Evolutionary conservation across 2,113 vertebrate species (phyloP), one percentile per base, ranked within the genome.

Genomic region (Pygoscelis adeliae): DNA sequence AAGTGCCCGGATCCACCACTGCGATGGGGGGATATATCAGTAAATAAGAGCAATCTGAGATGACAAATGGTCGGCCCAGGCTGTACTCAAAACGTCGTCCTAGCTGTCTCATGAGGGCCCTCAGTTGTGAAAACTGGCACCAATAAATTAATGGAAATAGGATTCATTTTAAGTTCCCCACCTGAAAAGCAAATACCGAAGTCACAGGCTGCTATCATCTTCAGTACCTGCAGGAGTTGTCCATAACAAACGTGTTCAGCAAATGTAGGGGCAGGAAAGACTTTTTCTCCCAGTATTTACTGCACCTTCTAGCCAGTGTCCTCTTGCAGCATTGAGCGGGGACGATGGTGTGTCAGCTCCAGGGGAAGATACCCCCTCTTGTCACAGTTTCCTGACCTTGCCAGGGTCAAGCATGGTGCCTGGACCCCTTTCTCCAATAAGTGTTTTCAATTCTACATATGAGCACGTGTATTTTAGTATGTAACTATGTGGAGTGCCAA

Each of bases 11-110:
- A 50, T 63, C 19, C 30, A 74, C 27, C 30, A 74, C 27, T 53
- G 56, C 1, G 3, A 0, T 46, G 22, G 13, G 10, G 30, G 17
- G 8, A 67, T 8, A 15, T 4, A 17, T 5, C 46, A 46, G 61
- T 55, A 72, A 50, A 21, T 25, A 17, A 70, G 32, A 82, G 55
- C 26, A 46, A 42, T 25, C 26, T 72, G 42, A 71, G 52, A 56
- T 67, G 63, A 36, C 6, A 87, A 78, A 56, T 21, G 2, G 3
- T 52, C 1, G 2, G 18, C 16, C 27, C 20, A n/a, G 50, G 21
- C 27, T 56, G 25, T 42, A 62, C 32, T 85, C 25, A 62, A 67
- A 93, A 66, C 11, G 6, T 5, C 2, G 10, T 80, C 38, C 65
- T 58, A 30, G 16, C 15, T 89, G 14, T 32, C 20, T 55, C 5